phyloP scores from a whole-genome alignment of 2,113 vertebrate genomes.

The Melanotaenia duboulayi region DNA sequence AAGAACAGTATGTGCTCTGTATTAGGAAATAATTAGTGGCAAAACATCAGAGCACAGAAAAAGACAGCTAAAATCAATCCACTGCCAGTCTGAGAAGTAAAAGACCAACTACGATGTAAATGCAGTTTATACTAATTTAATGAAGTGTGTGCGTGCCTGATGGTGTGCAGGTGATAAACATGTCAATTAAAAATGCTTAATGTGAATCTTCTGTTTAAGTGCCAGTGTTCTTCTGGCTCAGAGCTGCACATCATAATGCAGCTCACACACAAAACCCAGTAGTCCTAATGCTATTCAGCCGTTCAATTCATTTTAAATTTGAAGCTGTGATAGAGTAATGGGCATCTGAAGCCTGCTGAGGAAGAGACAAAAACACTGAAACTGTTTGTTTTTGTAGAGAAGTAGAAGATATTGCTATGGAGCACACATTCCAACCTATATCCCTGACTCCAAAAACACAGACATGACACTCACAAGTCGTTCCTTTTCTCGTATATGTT shows the following conservation, averaged over 20 bases:
- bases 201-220: constrained; percentile 15
- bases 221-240: constrained; percentile 33
- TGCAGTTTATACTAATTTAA: constrained; percentile 22
- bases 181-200: constrained; percentile 33
- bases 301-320: constrained; percentile 18
- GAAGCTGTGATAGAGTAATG: constrained; percentile 16
- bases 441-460: not conserved
- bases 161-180: constrained; percentile 24
- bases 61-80: constrained; percentile 25
- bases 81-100: constrained; percentile 10
- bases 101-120: constrained; percentile 25
- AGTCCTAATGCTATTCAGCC: not conserved
- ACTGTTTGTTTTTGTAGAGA: constrained; percentile 5
- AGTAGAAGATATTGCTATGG: constrained; percentile 11
- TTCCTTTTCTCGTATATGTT: constrained; percentile 29
- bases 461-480: constrained; percentile 12
- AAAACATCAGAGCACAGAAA: constrained; percentile 21
- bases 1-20: constrained; percentile 25
- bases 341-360: constrained; percentile 15
- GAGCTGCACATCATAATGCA: constrained; percentile 43
- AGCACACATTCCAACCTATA: not conserved
- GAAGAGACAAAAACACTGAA: constrained; percentile 27
- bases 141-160: constrained; percentile 12
- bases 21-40: constrained; percentile 37
- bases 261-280: constrained; percentile 37